Evolutionary conservation across 2,113 vertebrate species (phyloP).

Genomic region (Bubalus kerabau): DNA sequence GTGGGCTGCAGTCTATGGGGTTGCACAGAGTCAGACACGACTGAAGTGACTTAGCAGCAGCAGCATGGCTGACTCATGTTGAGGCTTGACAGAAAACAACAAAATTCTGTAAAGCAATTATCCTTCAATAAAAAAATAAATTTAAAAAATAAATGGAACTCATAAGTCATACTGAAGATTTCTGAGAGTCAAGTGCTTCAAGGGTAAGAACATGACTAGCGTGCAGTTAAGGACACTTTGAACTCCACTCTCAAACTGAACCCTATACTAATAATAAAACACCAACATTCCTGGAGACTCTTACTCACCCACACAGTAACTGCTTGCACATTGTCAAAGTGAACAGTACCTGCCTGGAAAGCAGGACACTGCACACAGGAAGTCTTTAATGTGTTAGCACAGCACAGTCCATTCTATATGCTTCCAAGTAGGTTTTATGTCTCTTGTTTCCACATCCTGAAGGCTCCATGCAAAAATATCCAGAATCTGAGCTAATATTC

Average conservation of each 20-base stretch:
- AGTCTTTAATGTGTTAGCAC: neutral
- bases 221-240: neutral
- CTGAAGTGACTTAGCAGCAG: too few relatives aligned
- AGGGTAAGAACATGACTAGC: neutral
- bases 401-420: neutral
- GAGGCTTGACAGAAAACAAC: neutral
- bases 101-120: neutral
- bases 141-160: neutral
- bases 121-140: neutral
- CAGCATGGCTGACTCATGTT: neutral
- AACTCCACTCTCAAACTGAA: neutral
- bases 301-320: neutral
- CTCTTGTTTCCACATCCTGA: neutral
- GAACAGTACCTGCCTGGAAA: neutral
- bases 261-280: neutral
- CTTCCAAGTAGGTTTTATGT: neutral
- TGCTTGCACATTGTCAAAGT: neutral
- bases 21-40: too few relatives aligned
- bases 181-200: neutral
- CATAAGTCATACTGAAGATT: neutral
- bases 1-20: too few relatives aligned
- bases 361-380: neutral
- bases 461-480: neutral
- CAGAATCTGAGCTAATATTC: neutral
- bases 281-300: neutral